These are phyloP conservation scores for Vireo altiloquus DNA, from an alignment of 2,113 vertebrate species.

Conservation along the genomic window DNA sequence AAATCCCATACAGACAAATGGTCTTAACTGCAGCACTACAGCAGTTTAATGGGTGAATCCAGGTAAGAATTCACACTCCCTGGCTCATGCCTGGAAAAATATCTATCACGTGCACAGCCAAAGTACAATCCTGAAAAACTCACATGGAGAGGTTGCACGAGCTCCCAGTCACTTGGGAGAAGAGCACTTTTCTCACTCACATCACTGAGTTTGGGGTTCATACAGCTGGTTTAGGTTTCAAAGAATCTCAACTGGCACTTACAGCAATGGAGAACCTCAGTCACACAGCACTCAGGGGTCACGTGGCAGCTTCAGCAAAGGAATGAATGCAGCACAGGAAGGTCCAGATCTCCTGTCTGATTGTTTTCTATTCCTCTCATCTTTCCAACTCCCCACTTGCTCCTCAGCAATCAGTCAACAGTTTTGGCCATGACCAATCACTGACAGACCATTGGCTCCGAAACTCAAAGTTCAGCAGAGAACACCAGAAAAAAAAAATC, in stretches of 20 bases:
- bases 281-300: neutral
- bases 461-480: neutral
- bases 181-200: neutral
- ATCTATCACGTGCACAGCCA: neutral
- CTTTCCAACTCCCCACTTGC: neutral
- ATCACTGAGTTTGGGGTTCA: neutral
- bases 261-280: neutral
- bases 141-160: neutral
- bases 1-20: neutral
- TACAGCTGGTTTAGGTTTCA: neutral
- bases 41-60: neutral
- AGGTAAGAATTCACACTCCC: neutral
- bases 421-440: neutral
- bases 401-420: conserved; percentile 61
- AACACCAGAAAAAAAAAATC: conserved; percentile 1
- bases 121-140: neutral
- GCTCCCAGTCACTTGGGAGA: neutral
- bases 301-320: neutral
- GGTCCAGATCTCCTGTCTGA: conserved; percentile 27
- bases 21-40: neutral
- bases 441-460: conserved; percentile 17
- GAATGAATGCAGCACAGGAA: neutral
- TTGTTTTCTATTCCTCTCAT: conserved; percentile 56
- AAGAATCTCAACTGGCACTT: neutral
- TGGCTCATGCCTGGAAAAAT: neutral